phyloP scores from a whole-genome alignment of 2,888 invertebrate species.

The Busseola fusca region DNA sequence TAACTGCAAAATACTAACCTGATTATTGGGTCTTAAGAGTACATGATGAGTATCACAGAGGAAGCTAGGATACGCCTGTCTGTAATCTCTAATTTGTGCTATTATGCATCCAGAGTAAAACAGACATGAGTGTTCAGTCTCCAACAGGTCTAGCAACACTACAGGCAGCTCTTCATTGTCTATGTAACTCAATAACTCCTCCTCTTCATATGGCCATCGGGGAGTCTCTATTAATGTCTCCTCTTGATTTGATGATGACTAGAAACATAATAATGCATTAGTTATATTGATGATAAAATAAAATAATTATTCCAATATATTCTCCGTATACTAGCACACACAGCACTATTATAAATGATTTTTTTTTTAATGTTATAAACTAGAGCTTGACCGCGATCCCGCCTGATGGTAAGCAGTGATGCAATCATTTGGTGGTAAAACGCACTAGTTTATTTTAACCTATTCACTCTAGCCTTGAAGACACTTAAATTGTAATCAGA shows the following conservation, averaged over 20 bases:
- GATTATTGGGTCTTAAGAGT: conserved; percentile 95
- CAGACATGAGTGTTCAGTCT: conserved; percentile 94
- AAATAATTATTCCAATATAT: too few species aligned
- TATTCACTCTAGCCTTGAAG: too few species aligned
- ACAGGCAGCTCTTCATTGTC: conserved; percentile 97
- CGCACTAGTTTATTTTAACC: too few species aligned
- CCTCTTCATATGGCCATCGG: conserved; percentile 96
- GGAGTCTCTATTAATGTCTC: conserved; percentile 93
- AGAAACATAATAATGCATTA: conserved; percentile 35
- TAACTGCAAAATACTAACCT: conserved; percentile 85
- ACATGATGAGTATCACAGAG: conserved; percentile 96
- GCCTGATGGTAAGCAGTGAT: too few species aligned
- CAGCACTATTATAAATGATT: not conserved
- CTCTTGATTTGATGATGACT: conserved; percentile 83
- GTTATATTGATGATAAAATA: not conserved
- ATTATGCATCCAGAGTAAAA: conserved; percentile 98
- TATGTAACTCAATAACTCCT: conserved; percentile 95
- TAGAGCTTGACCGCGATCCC: too few species aligned
- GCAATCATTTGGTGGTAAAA: too few species aligned
- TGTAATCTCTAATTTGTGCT: conserved; percentile 96
- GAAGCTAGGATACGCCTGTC: conserved; percentile 93
- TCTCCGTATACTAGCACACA: not conserved
- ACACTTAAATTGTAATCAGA: too few species aligned
- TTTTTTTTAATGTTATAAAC: too few species aligned
- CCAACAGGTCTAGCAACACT: conserved; percentile 94